Conservation (phyloP, 2,797 vertebrate species). For the Calcarius lapponicus region DNA sequence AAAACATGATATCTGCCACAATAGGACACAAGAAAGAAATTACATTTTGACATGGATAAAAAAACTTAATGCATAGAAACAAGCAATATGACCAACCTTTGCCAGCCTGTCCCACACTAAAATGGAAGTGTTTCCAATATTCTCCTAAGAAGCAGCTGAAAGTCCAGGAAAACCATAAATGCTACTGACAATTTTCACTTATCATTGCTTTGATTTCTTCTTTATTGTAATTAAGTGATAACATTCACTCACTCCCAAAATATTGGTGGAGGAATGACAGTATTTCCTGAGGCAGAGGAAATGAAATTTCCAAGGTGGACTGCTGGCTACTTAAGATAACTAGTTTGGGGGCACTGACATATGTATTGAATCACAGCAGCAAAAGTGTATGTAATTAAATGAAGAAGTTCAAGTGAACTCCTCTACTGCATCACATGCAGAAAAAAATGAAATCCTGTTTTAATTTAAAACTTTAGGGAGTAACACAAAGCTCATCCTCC, state of each 20-base stretch:
- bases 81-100: background rate
- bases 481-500: background rate
- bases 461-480: background rate
- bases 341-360: background rate
- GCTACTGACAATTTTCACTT: background rate
- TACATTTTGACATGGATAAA: background rate
- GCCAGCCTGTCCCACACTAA: background rate
- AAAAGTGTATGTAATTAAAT: constrained; percentile 1
- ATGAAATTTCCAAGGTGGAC: constrained; percentile 51
- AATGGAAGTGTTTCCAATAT: background rate
- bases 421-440: background rate
- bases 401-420: background rate
- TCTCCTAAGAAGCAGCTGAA: background rate
- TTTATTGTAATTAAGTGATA: constrained; percentile 63
- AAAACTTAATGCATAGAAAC: background rate
- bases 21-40: constrained; percentile 5
- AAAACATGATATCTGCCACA: background rate
- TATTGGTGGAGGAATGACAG: background rate
- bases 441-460: background rate
- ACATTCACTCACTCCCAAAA: constrained; percentile 51
- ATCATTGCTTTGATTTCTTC: constrained; percentile 27
- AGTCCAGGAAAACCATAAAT: background rate
- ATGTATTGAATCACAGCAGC: background rate
- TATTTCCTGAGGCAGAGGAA: constrained; percentile 51
- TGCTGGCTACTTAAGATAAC: constrained; percentile 53